A percentile compares a stretch with the other conserved stretches of the same genome.
Conservation (phyloP, 2,113 vertebrate species). For the Rhizomys pruinosus region DNA sequence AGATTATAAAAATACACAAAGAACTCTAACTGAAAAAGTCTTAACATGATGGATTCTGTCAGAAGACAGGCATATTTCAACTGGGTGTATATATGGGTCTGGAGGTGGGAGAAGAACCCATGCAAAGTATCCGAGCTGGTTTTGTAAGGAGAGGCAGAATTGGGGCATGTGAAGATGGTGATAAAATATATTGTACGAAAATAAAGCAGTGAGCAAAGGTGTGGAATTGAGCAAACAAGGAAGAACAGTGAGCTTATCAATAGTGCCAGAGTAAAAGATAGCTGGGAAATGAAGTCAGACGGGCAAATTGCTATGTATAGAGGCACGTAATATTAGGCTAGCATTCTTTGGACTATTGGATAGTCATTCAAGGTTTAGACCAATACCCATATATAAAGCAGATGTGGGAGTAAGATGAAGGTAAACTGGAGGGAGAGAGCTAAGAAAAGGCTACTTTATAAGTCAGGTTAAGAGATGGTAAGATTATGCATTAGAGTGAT, state of each 20-base stretch:
- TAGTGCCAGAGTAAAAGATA: background rate
- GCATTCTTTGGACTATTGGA: constrained; percentile 8
- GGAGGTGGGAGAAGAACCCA: background rate
- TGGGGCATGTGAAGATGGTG: background rate
- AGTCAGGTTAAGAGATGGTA: constrained; percentile 39
- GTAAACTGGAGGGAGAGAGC: background rate
- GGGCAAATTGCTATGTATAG: background rate
- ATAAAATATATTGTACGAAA: background rate
- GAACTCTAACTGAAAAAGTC: background rate
- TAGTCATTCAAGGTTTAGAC: background rate
- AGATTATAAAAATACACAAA: constrained; percentile 26
- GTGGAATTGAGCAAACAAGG: constrained; percentile 16
- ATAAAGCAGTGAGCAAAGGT: background rate
- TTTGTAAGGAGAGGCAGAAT: background rate
- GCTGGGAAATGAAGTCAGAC: constrained; percentile 15
- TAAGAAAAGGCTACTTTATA: background rate
- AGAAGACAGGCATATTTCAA: constrained; percentile 15
- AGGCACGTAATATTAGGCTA: constrained; percentile 18
- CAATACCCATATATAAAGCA: background rate
- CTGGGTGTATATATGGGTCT: background rate
- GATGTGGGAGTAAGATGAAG: background rate
- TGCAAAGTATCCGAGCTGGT: constrained; percentile 20
- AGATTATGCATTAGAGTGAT: constrained; percentile 5
- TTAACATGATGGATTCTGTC: background rate
- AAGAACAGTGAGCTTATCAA: background rate